These are phyloP conservation scores for Butorides virescens DNA, from an alignment of 2,113 vertebrate genomes.

Conservation along the genomic window DNA sequence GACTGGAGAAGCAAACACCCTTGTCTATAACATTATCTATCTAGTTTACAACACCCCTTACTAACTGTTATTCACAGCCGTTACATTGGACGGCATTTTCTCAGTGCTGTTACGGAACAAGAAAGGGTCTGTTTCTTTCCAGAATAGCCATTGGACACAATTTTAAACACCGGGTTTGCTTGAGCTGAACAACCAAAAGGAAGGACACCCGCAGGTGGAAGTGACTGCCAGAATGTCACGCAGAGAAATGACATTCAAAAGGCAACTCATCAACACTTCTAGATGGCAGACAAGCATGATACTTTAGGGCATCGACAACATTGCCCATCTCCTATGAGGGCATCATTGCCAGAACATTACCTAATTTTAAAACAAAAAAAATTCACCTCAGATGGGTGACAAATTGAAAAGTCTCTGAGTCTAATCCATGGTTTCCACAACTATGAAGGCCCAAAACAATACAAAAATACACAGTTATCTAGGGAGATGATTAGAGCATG, in stretches of 20 bases:
- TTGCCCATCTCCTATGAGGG: background rate
- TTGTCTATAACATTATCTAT: background rate
- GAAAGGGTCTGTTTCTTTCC: background rate
- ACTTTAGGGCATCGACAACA: background rate
- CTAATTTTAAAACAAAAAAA: slow-evolving; percentile 7
- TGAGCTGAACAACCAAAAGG: background rate
- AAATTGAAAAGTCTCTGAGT: background rate
- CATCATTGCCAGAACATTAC: slow-evolving; percentile 15
- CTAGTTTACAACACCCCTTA: background rate
- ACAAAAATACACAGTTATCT: background rate
- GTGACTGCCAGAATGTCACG: slow-evolving; percentile 39
- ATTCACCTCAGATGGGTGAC: background rate
- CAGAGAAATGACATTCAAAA: slow-evolving; percentile 60
- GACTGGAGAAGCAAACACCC: background rate
- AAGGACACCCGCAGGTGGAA: slow-evolving; percentile 44
- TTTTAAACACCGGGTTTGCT: background rate
- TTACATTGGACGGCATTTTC: background rate
- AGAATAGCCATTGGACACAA: background rate
- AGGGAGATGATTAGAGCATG: background rate
- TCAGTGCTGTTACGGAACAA: background rate
- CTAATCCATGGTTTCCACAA: fast-evolving
- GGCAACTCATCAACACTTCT: background rate
- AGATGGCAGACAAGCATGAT: background rate
- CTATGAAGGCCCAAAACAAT: background rate
- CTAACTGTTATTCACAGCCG: background rate